phyloP scores from a whole-genome alignment of 2,797 vertebrate genomes.

The Mormyrops attenuatus region DNA sequence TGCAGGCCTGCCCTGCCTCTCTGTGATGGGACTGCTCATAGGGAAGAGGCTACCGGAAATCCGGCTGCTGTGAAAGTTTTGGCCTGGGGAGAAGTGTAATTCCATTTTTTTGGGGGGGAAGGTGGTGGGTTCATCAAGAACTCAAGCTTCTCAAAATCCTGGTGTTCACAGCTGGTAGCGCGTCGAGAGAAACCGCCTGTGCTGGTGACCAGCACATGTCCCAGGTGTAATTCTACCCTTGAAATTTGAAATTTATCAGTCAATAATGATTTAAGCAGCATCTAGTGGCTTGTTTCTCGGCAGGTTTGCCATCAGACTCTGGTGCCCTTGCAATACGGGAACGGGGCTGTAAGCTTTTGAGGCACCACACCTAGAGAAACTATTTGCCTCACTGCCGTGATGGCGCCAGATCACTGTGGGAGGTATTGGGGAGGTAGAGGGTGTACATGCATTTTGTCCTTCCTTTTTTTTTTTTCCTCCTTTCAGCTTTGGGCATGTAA shows the following conservation, averaged over 20 bases:
- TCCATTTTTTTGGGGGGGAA: neutral
- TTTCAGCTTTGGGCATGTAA: neutral
- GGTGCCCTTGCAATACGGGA: neutral
- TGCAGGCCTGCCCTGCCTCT: neutral
- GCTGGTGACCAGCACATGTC: neutral
- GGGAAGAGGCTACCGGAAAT: neutral
- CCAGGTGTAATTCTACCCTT: neutral
- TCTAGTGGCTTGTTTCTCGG: neutral
- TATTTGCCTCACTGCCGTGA: neutral
- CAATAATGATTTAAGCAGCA: neutral
- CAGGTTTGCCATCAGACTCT: neutral
- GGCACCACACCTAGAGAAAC: conserved; percentile 7
- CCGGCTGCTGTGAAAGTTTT: neutral
- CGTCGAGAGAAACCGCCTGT: neutral
- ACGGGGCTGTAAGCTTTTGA: neutral
- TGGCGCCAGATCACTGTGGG: neutral
- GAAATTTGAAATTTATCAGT: neutral
- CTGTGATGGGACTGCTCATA: neutral
- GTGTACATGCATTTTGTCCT: neutral
- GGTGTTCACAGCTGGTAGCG: neutral
- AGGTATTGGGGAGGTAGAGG: neutral
- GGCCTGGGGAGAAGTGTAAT: neutral
- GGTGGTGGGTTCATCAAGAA: neutral
- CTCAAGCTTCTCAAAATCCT: neutral
- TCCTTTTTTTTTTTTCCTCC: neutral